Evolutionary conservation across 2,797 vertebrate genomes (phyloP), one percentile per base, ranked within the genome.

Genomic region (Gallinago stenura): DNA sequence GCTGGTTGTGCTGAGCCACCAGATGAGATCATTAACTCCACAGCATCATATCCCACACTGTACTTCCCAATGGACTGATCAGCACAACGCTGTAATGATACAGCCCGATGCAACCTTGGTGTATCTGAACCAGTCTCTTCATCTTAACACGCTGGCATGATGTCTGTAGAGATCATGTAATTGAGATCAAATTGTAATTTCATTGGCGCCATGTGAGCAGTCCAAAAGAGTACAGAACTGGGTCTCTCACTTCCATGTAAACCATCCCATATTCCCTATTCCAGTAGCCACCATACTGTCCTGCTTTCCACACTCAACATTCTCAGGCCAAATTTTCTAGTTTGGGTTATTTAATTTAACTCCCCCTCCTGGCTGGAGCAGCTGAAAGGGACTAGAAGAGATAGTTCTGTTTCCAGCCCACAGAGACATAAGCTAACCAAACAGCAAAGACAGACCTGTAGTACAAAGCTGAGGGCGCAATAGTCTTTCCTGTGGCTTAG

Each of bases 161-260:
- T 35, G 35, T 35, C 35, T 35, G 35, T 35, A 35, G 35, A 35
- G 35, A 35, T 35, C 35, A 35, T 35, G 35, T 35, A 35, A 35
- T 35, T 35, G 35, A 35, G 35, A 35, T 35, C 35, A 35, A 35
- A 35, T 35, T 35, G 35, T 35, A 35, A 35, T 35, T 35, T 86
- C 13, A 6, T 22, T 0, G 2, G 15, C 13, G 6, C 7, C 14
- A 28, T 4, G 18, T 6, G 16, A 2, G 2, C 33, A 60, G 20
- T 28, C 15, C 37, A 70, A 17, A 25, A 70, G 13, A 87, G 10
- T 17, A 56, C 0, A 5, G 3, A 78, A 26, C 9, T 53, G 19
- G 6, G 4, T 53, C 17, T 78, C 31, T 78, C 13, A 15, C n/a
- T 80, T 83, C 19, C 18, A 39, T 0, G 1, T n/a, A 48, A 77